Percentiles rank a stretch among this genome's conserved stretches.
These are phyloP conservation scores for Phengaris alcon DNA, from an alignment of 2,888 invertebrate genomes.

Conservation along the genomic window DNA sequence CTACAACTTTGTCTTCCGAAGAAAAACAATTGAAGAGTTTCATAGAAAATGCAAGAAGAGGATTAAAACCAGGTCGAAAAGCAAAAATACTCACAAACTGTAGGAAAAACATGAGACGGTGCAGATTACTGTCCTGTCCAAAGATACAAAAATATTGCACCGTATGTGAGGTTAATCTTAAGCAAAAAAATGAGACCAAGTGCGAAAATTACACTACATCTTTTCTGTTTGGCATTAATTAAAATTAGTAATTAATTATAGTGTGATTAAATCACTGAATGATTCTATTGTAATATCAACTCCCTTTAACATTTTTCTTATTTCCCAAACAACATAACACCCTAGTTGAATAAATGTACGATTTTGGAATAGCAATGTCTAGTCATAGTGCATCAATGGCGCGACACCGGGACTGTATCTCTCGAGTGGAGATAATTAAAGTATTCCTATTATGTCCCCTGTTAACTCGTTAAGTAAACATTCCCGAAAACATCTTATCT, in stretches of 20 bases:
- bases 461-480: constrained; percentile 72
- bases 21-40: not conserved
- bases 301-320: too few relatives aligned
- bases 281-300: too few relatives aligned
- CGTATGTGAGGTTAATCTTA: not conserved
- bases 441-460: constrained; percentile 53
- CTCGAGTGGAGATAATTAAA: constrained; percentile 49
- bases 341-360: not conserved
- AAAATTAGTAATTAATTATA: not conserved
- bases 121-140: constrained; percentile 51
- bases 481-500: constrained; percentile 69
- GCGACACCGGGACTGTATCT: not conserved
- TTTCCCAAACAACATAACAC: too few relatives aligned
- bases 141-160: constrained; percentile 25
- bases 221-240: constrained; percentile 1
- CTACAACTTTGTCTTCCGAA: not conserved
- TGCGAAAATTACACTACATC: constrained; percentile 11
- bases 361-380: not conserved
- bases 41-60: constrained; percentile 14
- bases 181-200: not conserved
- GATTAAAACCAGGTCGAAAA: constrained; percentile 34
- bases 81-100: constrained; percentile 56
- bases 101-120: constrained; percentile 43
- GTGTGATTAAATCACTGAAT: too few relatives aligned
- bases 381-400: not conserved